Base-by-base conservation (phyloP, 2,888 invertebrate genomes). In the Rhagium mordax region DNA sequence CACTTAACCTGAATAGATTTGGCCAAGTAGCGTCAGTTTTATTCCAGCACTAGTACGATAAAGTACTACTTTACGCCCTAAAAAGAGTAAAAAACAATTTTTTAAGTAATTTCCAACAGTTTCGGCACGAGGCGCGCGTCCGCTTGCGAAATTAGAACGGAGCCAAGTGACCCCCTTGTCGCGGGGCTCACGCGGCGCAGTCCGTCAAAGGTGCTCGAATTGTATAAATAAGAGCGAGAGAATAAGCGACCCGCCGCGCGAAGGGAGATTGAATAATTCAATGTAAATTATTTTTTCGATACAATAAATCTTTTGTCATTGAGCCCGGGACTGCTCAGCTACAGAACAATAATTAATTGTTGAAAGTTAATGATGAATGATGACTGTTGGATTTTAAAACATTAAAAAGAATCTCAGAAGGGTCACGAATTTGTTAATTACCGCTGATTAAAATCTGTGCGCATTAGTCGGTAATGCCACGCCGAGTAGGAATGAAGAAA, bases 381-480 rank as follows among this genome's bases (percentile, higher is more conserved):
- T 87, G 87, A 87, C 86, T 87, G 83, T 86, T 82, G 82, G 82
- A 83, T 86, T 86, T 81, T 84, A 83, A 84, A 86, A 86, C 85
- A 85, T 86, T 85, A 83, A 86, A 79, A 83, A 72, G 82, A 83
- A 82, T 84, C 84, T 82, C 81, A 75, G 75, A 81, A 84, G 84
- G 86, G 86, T 87, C 87, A 87, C 87, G 87, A 85, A 86, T 87
- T 87, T 86, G 87, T 87, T 87, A 87, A 87, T 87, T 87, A 87
- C 86, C 81, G 78, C 77, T 83, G 86, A 86, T 87, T 86, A 83
- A 81, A 81, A 87, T 86, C 86, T 74, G 74, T 71, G 70, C 67
- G 77, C 77, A 75, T 77, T 75, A 77, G 74, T 72, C 71, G 61
- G 55, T 41, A 13, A 47, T 18, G 47, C 20, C 16, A 33, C 41